A percentile compares a stretch with the other conserved stretches of the same genome.
These are phyloP conservation scores for Petaurus breviceps DNA, from an alignment of 2,113 vertebrate species.

Conservation along the genomic window DNA sequence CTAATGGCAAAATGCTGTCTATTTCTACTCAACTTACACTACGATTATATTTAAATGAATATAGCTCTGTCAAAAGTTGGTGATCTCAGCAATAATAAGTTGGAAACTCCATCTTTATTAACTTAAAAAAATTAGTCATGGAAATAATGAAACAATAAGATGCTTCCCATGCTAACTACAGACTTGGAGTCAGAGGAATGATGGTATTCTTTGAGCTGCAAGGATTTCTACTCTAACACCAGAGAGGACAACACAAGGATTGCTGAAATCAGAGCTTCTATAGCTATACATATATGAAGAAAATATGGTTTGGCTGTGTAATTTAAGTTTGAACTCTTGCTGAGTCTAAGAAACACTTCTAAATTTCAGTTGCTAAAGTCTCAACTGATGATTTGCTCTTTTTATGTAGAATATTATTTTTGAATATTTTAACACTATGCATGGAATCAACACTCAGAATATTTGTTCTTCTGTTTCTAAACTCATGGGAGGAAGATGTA, in stretches of 20 bases:
- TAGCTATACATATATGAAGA: background rate
- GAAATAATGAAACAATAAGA: background rate
- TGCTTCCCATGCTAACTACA: background rate
- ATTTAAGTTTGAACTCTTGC: background rate
- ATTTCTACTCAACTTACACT: background rate
- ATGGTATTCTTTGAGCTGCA: background rate
- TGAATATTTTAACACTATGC: background rate
- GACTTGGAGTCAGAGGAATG: background rate
- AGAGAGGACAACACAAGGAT: background rate
- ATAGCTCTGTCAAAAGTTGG: conserved; percentile 8
- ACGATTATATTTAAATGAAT: background rate
- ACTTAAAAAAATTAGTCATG: background rate
- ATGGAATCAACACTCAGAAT: background rate
- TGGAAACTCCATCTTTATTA: background rate
- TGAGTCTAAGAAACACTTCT: background rate
- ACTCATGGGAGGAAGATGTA: background rate
- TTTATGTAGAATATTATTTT: background rate
- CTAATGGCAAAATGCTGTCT: background rate
- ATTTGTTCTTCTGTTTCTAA: background rate
- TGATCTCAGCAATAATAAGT: background rate
- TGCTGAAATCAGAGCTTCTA: background rate
- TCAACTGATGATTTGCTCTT: background rate
- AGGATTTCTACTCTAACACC: background rate
- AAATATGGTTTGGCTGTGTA: background rate
- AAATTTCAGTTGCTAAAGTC: background rate